phyloP scores from a whole-genome alignment of 2,113 vertebrate species.

The Rhadina sibilatrix region DNA sequence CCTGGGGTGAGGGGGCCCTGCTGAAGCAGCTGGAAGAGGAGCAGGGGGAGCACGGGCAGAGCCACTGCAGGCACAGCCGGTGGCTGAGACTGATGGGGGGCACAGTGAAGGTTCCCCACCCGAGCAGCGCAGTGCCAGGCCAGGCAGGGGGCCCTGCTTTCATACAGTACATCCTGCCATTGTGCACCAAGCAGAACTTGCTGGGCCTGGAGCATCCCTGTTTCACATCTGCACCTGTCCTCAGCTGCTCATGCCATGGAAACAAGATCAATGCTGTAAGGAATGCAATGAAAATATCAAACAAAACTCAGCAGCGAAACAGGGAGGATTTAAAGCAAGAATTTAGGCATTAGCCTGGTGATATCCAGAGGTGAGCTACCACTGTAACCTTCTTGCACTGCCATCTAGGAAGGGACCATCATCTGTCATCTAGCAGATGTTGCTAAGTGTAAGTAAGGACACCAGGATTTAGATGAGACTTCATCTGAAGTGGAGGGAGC shows the following conservation, averaged over 20 bases:
- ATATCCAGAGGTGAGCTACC: not conserved
- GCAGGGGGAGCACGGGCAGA: not conserved
- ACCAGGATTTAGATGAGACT: not conserved
- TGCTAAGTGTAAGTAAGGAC: not conserved
- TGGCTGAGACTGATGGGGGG: not conserved
- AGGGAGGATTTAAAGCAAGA: not conserved
- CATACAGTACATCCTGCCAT: rapidly evolving
- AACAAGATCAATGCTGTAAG: not conserved
- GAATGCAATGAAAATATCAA: not conserved
- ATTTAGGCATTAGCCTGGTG: not conserved
- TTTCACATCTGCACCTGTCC: not conserved
- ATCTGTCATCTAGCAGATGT: not conserved
- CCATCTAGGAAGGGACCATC: not conserved
- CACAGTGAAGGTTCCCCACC: not conserved
- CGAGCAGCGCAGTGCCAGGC: rapidly evolving
- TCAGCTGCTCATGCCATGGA: not conserved
- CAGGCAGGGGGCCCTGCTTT: not conserved
- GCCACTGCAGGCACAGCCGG: not conserved
- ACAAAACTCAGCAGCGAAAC: not conserved
- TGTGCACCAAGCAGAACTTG: not conserved
- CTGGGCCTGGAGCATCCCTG: not conserved
- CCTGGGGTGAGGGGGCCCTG: not conserved
- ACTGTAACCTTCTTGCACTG: not conserved
- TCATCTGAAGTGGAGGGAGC: not conserved
- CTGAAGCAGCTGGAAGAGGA: not conserved